Evolutionary conservation across 2,113 vertebrate species (phyloP).

Genomic region (Hystrix cristata): DNA sequence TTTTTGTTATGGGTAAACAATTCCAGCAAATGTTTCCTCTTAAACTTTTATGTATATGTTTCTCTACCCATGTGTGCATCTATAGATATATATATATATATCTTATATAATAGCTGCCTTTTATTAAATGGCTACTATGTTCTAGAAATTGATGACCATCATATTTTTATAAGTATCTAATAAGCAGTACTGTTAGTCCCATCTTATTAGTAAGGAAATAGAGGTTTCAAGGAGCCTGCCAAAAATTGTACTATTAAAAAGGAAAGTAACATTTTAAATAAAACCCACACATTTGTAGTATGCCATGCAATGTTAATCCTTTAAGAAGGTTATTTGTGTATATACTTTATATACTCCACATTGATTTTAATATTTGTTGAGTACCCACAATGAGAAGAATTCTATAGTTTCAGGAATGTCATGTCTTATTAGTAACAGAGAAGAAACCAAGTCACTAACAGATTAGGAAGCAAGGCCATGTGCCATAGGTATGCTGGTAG

Average conservation of each 20-base stretch:
- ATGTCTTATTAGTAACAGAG: neutral
- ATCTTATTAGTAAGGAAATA: neutral
- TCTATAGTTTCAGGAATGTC: neutral
- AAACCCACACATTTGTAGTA: neutral
- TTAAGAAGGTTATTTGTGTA: neutral
- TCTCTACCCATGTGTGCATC: neutral
- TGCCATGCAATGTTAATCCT: neutral
- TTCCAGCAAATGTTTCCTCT: neutral
- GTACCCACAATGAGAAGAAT: neutral
- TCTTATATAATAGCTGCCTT: neutral
- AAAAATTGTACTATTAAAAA: neutral
- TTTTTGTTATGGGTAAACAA: conserved; percentile 37
- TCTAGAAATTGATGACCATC: neutral
- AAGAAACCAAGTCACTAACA: neutral
- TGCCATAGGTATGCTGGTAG: neutral
- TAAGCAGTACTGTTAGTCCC: neutral
- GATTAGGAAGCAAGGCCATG: neutral
- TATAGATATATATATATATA: neutral
- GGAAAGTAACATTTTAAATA: conserved; percentile 20
- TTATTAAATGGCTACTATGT: conserved; percentile 32
- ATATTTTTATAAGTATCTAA: neutral
- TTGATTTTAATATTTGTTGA: neutral
- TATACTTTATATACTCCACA: neutral
- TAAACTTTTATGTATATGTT: neutral
- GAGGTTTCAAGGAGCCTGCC: neutral